These are phyloP conservation scores for Trichogramma dendrolimi DNA, from an alignment of 2,888 invertebrate species.

Conservation along the genomic window DNA sequence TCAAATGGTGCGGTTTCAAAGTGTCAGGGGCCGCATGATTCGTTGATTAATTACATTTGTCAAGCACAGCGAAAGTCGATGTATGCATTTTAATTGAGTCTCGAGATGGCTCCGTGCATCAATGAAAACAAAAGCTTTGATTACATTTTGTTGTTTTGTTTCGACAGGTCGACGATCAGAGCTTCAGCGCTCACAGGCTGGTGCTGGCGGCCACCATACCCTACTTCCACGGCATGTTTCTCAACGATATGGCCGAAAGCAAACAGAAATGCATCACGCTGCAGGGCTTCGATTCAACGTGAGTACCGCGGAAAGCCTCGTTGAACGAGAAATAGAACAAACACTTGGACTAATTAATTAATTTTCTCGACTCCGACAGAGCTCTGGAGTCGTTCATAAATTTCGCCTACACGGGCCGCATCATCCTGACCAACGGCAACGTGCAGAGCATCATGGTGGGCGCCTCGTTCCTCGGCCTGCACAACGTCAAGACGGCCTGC, in stretches of 20 bases:
- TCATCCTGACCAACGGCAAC: constrained; percentile 72
- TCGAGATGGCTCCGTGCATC: too few relatives aligned
- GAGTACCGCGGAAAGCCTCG: constrained; percentile 39
- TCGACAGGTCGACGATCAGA: constrained; percentile 68
- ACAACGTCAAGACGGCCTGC: constrained; percentile 77
- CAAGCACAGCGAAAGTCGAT: too few relatives aligned
- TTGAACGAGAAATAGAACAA: neutral
- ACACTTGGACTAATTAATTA: neutral
- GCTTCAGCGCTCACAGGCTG: constrained; percentile 76
- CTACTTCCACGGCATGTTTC: constrained; percentile 88
- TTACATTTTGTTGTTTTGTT: constrained; percentile 17
- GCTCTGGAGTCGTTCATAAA: constrained; percentile 78
- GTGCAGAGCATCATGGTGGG: constrained; percentile 82
- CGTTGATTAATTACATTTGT: too few relatives aligned
- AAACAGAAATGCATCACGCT: constrained; percentile 76
- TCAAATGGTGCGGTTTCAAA: too few relatives aligned
- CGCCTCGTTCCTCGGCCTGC: constrained; percentile 75
- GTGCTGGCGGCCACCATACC: constrained; percentile 82
- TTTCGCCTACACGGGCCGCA: constrained; percentile 78
- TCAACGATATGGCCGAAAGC: constrained; percentile 81
- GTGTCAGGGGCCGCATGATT: too few relatives aligned
- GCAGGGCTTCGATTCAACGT: constrained; percentile 76
- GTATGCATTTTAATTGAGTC: too few relatives aligned
- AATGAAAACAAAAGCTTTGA: neutral
- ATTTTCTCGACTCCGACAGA: constrained; percentile 50